Conservation (phyloP, 1,140 invertebrate species). For the Hyphantria cunea region DNA sequence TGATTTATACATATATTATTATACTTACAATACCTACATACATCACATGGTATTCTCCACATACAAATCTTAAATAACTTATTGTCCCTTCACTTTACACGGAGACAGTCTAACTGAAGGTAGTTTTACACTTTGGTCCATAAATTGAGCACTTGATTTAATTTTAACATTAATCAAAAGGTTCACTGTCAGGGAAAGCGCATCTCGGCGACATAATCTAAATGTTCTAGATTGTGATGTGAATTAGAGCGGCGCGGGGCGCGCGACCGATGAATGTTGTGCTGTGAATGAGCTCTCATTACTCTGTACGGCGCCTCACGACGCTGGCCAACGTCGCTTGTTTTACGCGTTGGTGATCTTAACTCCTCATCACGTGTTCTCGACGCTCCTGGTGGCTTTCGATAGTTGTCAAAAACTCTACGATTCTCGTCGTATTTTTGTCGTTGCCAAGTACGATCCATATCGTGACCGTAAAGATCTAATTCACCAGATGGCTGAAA, state of each 20-base stretch:
- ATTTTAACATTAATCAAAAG: constrained; percentile 47
- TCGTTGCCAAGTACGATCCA: constrained; percentile 79
- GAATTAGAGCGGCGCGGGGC: constrained; percentile 73
- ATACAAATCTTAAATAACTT: constrained; percentile 6
- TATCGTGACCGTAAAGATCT: constrained; percentile 82
- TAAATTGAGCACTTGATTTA: constrained; percentile 72
- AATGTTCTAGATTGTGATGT: constrained; percentile 82
- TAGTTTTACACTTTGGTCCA: constrained; percentile 68
- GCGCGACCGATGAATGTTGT: constrained; percentile 72
- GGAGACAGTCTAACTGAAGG: constrained; percentile 15
- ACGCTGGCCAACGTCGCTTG: constrained; percentile 56
- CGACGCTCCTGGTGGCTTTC: constrained; percentile 47
- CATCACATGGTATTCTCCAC: too few relatives aligned
- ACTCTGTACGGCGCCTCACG: constrained; percentile 64
- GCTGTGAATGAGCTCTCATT: constrained; percentile 81
- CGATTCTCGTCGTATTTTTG: constrained; percentile 73
- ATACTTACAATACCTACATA: too few relatives aligned
- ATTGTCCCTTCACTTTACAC: constrained; percentile 19
- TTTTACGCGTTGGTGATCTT: constrained; percentile 56
- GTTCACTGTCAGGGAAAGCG: constrained; percentile 81
- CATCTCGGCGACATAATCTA: constrained; percentile 83
- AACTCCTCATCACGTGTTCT: constrained; percentile 58
- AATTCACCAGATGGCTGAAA: constrained; percentile 83
- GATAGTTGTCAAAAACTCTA: constrained; percentile 64
- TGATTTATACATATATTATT: too few relatives aligned